Percentiles rank a stretch among this genome's conserved stretches.
Conservation (phyloP, 2,113 vertebrate genomes). For the Phalacrocorax carbo region DNA sequence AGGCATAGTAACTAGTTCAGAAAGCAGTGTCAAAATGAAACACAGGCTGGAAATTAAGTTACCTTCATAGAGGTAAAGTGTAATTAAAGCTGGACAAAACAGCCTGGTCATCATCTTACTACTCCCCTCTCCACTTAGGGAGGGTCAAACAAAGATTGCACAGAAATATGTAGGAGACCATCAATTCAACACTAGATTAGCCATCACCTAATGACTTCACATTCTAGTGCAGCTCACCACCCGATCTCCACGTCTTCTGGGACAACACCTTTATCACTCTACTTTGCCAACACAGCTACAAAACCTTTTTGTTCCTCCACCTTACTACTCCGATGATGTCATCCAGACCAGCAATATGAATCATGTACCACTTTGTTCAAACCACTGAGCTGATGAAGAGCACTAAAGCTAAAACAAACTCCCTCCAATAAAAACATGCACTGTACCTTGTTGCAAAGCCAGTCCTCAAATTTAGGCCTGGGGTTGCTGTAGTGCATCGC, state of each 20-base stretch:
- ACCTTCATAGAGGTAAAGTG: fast-evolving
- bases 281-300: background rate
- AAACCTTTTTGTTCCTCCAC: background rate
- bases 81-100: background rate
- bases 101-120: background rate
- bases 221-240: background rate
- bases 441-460: constrained; percentile 97
- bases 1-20: background rate
- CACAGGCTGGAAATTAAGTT: background rate
- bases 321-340: background rate
- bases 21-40: background rate
- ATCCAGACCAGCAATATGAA: fast-evolving
- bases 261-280: background rate
- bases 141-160: background rate
- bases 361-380: fast-evolving
- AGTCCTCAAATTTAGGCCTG: constrained; percentile 97
- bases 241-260: background rate
- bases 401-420: background rate
- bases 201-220: fast-evolving
- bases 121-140: background rate
- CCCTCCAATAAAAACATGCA: background rate
- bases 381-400: background rate
- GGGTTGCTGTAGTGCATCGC: constrained; percentile 99
- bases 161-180: background rate
- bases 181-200: too few species aligned